Percentiles rank a stretch among this genome's conserved stretches.
These are phyloP conservation scores for Stomatorhinus ivindoensis DNA, from an alignment of 2,113 vertebrate species.

Conservation along the genomic window DNA sequence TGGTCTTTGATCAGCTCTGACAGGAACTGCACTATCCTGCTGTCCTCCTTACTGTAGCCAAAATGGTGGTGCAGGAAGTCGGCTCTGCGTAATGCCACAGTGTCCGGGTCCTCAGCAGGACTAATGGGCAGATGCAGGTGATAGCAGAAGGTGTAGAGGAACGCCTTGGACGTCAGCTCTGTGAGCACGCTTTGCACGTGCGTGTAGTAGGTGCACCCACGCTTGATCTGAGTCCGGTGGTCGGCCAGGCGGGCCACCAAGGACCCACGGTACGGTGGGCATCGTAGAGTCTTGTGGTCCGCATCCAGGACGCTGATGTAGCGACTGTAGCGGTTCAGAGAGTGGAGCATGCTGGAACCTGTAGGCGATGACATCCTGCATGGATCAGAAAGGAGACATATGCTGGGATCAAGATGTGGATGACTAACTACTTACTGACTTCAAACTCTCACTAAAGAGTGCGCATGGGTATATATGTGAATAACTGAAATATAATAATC, in stretches of 20 bases:
- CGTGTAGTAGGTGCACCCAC: conserved; percentile 88
- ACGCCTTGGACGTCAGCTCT: conserved; percentile 80
- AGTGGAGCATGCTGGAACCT: conserved; percentile 63
- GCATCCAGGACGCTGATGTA: conserved; percentile 85
- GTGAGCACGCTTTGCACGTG: conserved; percentile 80
- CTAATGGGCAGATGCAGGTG: conserved; percentile 84
- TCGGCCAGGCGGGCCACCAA: conserved; percentile 77
- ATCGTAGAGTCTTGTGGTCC: conserved; percentile 86
- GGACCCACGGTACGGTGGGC: conserved; percentile 73
- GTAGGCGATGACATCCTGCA: conserved; percentile 72
- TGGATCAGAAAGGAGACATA: conserved; percentile 23
- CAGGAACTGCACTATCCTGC: conserved; percentile 80
- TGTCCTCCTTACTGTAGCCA: conserved; percentile 77
- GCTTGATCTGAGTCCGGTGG: conserved; percentile 87
- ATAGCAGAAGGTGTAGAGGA: conserved; percentile 89
- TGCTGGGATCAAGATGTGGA: neutral
- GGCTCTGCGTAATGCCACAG: conserved; percentile 58
- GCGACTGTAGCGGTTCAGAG: conserved; percentile 85
- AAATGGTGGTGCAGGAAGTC: conserved; percentile 72
- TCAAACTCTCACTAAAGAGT: neutral
- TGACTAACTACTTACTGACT: neutral
- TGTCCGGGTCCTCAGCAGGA: conserved; percentile 54
- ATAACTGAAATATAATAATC: neutral
- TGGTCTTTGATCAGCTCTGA: conserved; percentile 82
- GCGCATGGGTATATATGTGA: neutral